Conservation (phyloP, 2,797 vertebrate genomes). For the Champsocephalus esox region DNA sequence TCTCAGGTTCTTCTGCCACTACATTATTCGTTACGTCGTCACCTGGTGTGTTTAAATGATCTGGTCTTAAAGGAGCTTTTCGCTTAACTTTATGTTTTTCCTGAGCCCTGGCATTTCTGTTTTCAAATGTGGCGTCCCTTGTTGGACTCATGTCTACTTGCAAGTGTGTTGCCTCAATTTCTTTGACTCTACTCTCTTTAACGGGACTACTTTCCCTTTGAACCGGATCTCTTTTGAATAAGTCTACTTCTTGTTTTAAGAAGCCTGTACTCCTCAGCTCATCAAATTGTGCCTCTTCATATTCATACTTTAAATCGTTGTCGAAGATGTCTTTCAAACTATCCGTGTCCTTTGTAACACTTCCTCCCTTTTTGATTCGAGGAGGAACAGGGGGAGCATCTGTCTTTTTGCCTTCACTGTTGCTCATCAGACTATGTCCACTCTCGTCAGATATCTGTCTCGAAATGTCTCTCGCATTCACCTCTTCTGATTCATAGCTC, state of each 20-base stretch:
- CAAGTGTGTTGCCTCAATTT: slow-evolving; percentile 30
- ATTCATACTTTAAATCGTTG: slow-evolving; percentile 34
- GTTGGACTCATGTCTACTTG: slow-evolving; percentile 28
- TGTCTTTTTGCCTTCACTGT: slow-evolving; percentile 29
- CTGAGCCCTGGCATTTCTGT: slow-evolving; percentile 23
- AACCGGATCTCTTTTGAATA: background rate
- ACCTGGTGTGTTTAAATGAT: slow-evolving; percentile 34
- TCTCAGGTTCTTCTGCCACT: slow-evolving; percentile 37
- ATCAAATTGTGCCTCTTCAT: slow-evolving; percentile 6
- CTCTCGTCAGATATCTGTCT: slow-evolving; percentile 55
- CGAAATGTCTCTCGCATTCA: slow-evolving; percentile 10
- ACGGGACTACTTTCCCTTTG: slow-evolving; percentile 21
- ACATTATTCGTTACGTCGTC: slow-evolving; percentile 6
- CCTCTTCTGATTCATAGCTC: slow-evolving; percentile 29
- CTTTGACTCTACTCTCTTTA: slow-evolving; percentile 25
- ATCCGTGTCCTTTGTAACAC: slow-evolving; percentile 35
- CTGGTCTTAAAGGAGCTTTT: slow-evolving; percentile 65
- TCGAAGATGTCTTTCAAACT: slow-evolving; percentile 34
- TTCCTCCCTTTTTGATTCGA: slow-evolving; percentile 65
- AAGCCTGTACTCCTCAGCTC: background rate
- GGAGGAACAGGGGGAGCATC: slow-evolving; percentile 70
- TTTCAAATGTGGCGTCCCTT: slow-evolving; percentile 32
- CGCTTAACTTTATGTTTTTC: slow-evolving; percentile 47
- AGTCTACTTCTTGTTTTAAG: slow-evolving; percentile 25
- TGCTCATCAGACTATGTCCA: slow-evolving; percentile 15